Conservation (phyloP, 1,140 invertebrate genomes). For the Colletes gigas region DNA sequence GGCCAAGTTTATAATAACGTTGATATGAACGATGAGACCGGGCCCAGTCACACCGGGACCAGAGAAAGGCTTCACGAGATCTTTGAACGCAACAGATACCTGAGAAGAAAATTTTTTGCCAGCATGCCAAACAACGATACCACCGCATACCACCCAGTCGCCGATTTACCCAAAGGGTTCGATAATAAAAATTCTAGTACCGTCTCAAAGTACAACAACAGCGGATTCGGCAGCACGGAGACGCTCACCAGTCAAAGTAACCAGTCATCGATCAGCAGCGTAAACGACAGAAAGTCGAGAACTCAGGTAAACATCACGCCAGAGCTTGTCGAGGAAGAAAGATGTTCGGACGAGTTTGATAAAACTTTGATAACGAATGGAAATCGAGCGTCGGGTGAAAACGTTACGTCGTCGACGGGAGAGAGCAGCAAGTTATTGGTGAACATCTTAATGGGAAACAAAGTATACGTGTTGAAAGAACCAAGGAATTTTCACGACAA, state of each 20-base stretch:
- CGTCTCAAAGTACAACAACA: constrained; percentile 37
- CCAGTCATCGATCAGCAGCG: constrained; percentile 74
- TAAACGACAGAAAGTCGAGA: constrained; percentile 71
- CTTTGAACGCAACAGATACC: constrained; percentile 76
- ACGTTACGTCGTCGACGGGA: neutral
- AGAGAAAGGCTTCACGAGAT: constrained; percentile 78
- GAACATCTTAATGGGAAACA: constrained; percentile 32
- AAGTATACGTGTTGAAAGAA: neutral
- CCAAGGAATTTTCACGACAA: neutral
- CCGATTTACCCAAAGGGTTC: neutral
- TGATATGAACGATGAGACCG: constrained; percentile 25
- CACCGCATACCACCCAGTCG: neutral
- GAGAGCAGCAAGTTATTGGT: constrained; percentile 41
- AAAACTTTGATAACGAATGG: neutral
- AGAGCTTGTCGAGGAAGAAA: constrained; percentile 55
- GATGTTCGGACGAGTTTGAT: neutral
- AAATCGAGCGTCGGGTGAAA: neutral
- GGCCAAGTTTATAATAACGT: neutral
- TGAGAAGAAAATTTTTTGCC: constrained; percentile 76
- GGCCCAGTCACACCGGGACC: constrained; percentile 68
- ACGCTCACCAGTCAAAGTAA: constrained; percentile 78
- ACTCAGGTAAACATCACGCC: constrained; percentile 68
- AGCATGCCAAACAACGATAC: constrained; percentile 52
- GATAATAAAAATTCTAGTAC: neutral
- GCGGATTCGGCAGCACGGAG: constrained; percentile 78